Base-by-base conservation (phyloP, 2,797 vertebrate species). In the Oophaga sylvatica region DNA sequence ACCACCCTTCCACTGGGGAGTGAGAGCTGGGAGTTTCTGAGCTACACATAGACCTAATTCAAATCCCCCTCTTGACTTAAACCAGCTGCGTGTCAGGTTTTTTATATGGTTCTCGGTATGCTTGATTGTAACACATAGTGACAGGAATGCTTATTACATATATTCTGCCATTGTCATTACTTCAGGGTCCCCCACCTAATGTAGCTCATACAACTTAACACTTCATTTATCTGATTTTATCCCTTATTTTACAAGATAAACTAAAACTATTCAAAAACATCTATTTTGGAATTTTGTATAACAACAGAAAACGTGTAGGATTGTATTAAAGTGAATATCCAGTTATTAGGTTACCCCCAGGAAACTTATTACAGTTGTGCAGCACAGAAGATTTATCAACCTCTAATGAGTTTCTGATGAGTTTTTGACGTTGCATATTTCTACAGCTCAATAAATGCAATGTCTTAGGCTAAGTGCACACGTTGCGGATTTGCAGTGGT, bases 11-110 rank as follows among this genome's bases (percentile, higher is more conserved):
- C 96, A 91, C 90, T 92, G 92, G 96, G 95, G 96, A 93, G 94
- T 92, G 93, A 90, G 95, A 96, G 94, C 93, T 95, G 94, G 94
- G 93, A 96, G 94, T 95, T 96, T 96, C 94, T 96, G 96, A 96
- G 96, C 94, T 94, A 96, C 92, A 94, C 93, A 26, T 26, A 94
- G 94, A 92, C 93, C 92, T 92, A 94, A 94, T 94, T 93, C 94
- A 94, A 93, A 92, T 93, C 94, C 91, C 94, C 93, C 60, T 91
- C 94, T 87, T 94, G 94, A 95, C 95, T 96, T 95, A 95, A 96
- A 95, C 93, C 96, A 97, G 96, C 96, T 97, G 96, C 92, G 91
- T 29, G 90, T 94, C 91, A 90, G 90, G 83, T 90, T 88, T 92
- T 93, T 70, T 5, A 90, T 91, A 89, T 92, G 91, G 91, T 87